Conservation (phyloP, 2,888 invertebrate genomes). For the Patella caerulea region DNA sequence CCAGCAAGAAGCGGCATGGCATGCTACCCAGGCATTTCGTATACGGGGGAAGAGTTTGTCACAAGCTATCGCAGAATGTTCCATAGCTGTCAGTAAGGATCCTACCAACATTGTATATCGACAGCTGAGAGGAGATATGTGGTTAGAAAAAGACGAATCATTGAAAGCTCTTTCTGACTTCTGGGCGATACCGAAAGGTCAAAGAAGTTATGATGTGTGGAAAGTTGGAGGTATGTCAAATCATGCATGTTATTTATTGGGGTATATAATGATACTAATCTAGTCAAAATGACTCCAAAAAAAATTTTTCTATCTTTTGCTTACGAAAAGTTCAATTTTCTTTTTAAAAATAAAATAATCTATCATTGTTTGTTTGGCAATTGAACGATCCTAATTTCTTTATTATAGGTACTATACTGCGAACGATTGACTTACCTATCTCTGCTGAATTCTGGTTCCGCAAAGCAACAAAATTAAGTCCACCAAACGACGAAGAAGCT, state of each 20-base stretch:
- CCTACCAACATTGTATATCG: constrained; percentile 44
- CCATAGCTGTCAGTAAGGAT: constrained; percentile 35
- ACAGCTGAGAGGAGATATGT: constrained; percentile 50
- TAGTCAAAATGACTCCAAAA: background rate
- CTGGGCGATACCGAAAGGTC: constrained; percentile 53
- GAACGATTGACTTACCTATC: constrained; percentile 53
- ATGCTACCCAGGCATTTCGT: constrained; percentile 22
- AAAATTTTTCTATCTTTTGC: no score
- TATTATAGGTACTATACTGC: constrained; percentile 20
- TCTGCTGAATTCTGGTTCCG: constrained; percentile 63
- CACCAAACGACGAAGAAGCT: constrained; percentile 50
- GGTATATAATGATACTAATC: background rate
- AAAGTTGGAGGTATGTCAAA: constrained; percentile 58
- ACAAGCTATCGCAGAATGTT: constrained; percentile 46
- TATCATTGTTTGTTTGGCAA: no score
- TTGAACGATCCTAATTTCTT: no score
- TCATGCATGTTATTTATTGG: background rate
- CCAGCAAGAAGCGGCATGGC: constrained; percentile 25
- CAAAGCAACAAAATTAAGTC: constrained; percentile 51
- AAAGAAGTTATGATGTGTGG: constrained; percentile 56
- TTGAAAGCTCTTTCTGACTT: constrained; percentile 50
- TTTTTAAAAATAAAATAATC: no score
- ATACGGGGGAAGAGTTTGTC: constrained; percentile 35
- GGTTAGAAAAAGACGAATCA: constrained; percentile 43
- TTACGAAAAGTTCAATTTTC: no score